Percentiles rank a stretch among this genome's conserved stretches.
phyloP scores from a whole-genome alignment of 1,140 invertebrate genomes.

The Trigoniulus corallinus region DNA sequence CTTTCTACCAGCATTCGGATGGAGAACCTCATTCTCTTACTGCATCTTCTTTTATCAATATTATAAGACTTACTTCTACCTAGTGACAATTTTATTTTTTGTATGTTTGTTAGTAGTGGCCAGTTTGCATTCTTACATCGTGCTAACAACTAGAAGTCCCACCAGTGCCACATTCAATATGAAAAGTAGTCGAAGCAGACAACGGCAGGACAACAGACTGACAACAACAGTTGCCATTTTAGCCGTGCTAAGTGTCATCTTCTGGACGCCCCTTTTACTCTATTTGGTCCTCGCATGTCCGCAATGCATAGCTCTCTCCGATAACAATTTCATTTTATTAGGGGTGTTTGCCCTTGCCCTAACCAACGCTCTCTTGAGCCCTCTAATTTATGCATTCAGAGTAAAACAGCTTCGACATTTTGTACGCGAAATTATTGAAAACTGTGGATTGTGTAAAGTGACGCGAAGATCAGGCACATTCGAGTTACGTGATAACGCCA shows the following conservation, averaged over 20 bases:
- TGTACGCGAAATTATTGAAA: neutral
- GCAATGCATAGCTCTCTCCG: neutral
- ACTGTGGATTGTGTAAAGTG: neutral
- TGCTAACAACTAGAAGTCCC: neutral
- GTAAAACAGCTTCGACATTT: neutral
- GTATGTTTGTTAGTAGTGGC: neutral
- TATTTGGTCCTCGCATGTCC: neutral
- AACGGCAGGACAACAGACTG: neutral
- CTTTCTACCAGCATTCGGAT: neutral
- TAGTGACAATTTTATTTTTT: neutral
- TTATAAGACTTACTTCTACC: neutral
- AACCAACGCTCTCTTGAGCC: neutral
- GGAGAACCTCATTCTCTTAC: neutral
- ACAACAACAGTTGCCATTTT: neutral
- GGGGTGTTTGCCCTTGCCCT: neutral
- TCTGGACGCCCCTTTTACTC: neutral
- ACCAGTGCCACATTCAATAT: neutral
- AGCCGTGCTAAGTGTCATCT: neutral
- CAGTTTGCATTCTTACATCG: neutral
- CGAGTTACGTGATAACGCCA: neutral
- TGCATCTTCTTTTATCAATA: neutral
- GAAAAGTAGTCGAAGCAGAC: neutral
- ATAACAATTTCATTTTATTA: neutral
- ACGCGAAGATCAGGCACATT: neutral
- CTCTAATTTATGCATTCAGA: neutral